Percentiles rank a stretch among this genome's conserved stretches.
Evolutionary conservation across 30 jellyfish, hydroid and myxozoan genomes (phyloP).

Genomic region (Chrysaora quinquecirrha): DNA sequence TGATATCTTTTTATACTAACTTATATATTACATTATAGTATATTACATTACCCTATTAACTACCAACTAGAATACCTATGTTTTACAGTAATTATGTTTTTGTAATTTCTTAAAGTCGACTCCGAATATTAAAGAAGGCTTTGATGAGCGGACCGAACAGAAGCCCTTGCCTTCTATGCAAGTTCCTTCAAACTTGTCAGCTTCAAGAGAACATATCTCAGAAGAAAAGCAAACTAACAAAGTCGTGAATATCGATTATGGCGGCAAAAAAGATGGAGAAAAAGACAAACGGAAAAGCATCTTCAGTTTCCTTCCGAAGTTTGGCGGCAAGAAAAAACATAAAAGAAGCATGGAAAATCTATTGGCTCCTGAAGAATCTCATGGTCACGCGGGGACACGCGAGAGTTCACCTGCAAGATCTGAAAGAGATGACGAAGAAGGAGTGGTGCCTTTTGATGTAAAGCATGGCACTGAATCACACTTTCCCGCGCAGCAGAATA

Average conservation of each 20-base stretch:
- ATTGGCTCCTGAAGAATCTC: conserved; percentile 24
- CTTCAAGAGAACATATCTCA: conserved; percentile 43
- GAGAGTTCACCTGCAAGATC: not conserved
- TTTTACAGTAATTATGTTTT: too few species aligned
- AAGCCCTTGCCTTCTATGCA: too few species aligned
- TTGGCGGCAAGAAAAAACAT: conserved; percentile 66
- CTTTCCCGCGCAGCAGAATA: not conserved
- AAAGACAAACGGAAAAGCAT: conserved; percentile 52
- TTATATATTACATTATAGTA: too few species aligned
- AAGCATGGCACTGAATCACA: conserved; percentile 6
- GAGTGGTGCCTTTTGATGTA: conserved; percentile 60
- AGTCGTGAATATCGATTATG: too few species aligned
- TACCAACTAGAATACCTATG: too few species aligned
- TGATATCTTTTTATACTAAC: too few species aligned
- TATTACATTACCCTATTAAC: too few species aligned
- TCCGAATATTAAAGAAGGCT: too few species aligned
- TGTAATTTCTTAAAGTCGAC: too few species aligned
- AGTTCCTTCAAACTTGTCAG: conserved; percentile 4
- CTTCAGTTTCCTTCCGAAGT: conserved; percentile 53
- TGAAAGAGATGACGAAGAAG: conserved; percentile 41
- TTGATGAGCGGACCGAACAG: too few species aligned
- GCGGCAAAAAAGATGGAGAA: not conserved
- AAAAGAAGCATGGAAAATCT: conserved; percentile 63
- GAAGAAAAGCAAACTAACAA: too few species aligned
- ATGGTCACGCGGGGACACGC: conserved; percentile 6